A percentile compares a stretch with the other conserved stretches of the same genome.
phyloP scores from a whole-genome alignment of 2,113 vertebrate genomes.

The Takifugu bimaculatus region DNA sequence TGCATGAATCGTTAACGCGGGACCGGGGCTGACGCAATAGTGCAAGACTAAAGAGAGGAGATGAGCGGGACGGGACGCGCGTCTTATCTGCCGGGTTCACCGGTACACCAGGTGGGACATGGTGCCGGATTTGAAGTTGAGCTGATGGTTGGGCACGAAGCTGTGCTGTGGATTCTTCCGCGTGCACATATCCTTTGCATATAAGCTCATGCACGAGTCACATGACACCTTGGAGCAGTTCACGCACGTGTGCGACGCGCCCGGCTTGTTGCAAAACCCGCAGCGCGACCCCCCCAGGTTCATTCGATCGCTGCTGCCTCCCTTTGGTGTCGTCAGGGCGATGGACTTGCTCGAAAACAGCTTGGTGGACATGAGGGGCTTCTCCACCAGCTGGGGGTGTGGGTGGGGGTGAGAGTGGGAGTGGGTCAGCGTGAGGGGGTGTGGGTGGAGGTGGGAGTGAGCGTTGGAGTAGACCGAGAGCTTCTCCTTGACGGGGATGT shows the following conservation, averaged over 20 bases:
- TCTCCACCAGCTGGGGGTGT: slow-evolving; percentile 84
- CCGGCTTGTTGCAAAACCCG: slow-evolving; percentile 92
- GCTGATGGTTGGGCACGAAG: slow-evolving; percentile 91
- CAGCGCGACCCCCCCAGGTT: slow-evolving; percentile 77
- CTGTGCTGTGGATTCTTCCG: slow-evolving; percentile 89
- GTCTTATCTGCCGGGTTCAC: slow-evolving; percentile 65
- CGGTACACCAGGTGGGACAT: slow-evolving; percentile 92
- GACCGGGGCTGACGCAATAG: slow-evolving; percentile 47
- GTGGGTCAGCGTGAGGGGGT: slow-evolving; percentile 67
- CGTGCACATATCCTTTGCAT: slow-evolving; percentile 89
- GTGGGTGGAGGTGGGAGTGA: slow-evolving; percentile 67
- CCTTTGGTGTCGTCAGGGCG: slow-evolving; percentile 60
- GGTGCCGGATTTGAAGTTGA: slow-evolving; percentile 91
- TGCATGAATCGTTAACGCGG: slow-evolving; percentile 3
- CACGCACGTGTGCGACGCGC: slow-evolving; percentile 90
- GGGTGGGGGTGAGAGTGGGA: slow-evolving; percentile 76
- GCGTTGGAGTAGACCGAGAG: slow-evolving; percentile 76
- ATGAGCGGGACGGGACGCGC: slow-evolving; percentile 1
- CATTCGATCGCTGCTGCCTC: slow-evolving; percentile 56
- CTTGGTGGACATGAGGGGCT: slow-evolving; percentile 75
- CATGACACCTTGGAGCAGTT: slow-evolving; percentile 98
- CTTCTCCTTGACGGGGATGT: slow-evolving; percentile 77
- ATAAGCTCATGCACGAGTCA: slow-evolving; percentile 86
- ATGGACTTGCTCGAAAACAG: slow-evolving; percentile 74
- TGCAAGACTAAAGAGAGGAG: slow-evolving; percentile 32